phyloP scores from a whole-genome alignment of 1,140 invertebrate genomes.

The Macrobrachium nipponense region DNA sequence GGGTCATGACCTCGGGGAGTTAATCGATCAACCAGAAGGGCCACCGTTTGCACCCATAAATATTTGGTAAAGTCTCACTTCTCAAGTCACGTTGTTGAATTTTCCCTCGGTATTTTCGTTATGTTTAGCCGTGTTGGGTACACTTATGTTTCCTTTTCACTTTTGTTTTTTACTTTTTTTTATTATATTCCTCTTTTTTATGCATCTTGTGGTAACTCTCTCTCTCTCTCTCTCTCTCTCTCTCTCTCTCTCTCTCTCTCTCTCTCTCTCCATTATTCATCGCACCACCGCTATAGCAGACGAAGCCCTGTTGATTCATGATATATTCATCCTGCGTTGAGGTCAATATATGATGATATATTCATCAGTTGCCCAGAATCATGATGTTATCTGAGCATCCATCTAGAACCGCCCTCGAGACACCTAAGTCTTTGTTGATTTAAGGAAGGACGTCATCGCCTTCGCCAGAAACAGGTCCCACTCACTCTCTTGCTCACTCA shows the following conservation, averaged over 20 bases:
- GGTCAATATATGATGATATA: constrained; percentile 54
- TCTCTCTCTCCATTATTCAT: constrained; percentile 7
- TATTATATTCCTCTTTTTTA: too few species aligned
- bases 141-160: too few species aligned
- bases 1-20: too few species aligned
- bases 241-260: background rate
- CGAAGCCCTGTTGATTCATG: constrained; percentile 23
- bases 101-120: too few species aligned
- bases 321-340: constrained; percentile 36
- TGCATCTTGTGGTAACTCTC: too few species aligned
- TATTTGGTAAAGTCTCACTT: too few species aligned
- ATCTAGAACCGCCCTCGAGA: constrained; percentile 7
- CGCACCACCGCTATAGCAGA: background rate
- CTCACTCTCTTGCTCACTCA: background rate
- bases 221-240: background rate
- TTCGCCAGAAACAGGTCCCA: background rate
- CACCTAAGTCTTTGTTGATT: constrained; percentile 45
- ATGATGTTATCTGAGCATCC: constrained; percentile 48
- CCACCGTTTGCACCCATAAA: too few species aligned
- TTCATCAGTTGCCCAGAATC: constrained; percentile 45
- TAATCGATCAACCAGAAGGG: too few species aligned
- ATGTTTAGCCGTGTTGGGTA: too few species aligned
- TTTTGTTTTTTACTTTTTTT: too few species aligned
- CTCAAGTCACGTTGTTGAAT: too few species aligned
- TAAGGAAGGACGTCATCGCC: constrained; percentile 4